Percentiles rank a stretch among this genome's conserved stretches.
These are phyloP conservation scores for Takifugu flavidus DNA, from an alignment of 2,113 vertebrate species.

Conservation along the genomic window DNA sequence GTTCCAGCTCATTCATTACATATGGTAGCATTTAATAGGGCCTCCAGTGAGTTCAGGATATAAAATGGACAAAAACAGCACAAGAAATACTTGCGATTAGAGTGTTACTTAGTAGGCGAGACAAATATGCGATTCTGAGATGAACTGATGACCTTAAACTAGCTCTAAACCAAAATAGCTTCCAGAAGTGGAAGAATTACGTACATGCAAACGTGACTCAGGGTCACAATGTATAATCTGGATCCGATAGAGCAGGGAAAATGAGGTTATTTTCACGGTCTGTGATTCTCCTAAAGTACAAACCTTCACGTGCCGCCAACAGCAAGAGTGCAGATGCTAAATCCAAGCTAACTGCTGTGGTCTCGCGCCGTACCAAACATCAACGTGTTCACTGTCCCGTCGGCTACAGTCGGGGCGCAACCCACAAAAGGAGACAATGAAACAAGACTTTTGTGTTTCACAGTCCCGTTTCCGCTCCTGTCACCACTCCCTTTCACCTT, in stretches of 20 bases:
- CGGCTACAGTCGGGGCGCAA: slow-evolving; percentile 46
- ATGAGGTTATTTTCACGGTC: neutral
- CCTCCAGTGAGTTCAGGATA: neutral
- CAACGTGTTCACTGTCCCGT: slow-evolving; percentile 59
- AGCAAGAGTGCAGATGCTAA: neutral
- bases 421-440: slow-evolving; percentile 71
- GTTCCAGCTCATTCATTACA: slow-evolving; percentile 15
- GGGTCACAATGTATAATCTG: too few relatives aligned
- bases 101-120: too few relatives aligned
- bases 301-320: neutral
- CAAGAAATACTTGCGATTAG: neutral
- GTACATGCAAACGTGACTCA: neutral
- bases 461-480: slow-evolving; percentile 26
- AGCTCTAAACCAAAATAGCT: neutral
- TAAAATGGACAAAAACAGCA: neutral
- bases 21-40: neutral
- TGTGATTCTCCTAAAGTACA: neutral
- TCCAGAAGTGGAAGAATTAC: too few relatives aligned
- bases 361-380: slow-evolving; percentile 24
- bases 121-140: neutral
- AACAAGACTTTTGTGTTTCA: slow-evolving; percentile 58
- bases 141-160: neutral
- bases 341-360: neutral
- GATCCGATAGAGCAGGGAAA: neutral
- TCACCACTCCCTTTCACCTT: neutral